Evolutionary conservation across 2,113 vertebrate genomes (phyloP).

Genomic region (Capreolus pygargus): DNA sequence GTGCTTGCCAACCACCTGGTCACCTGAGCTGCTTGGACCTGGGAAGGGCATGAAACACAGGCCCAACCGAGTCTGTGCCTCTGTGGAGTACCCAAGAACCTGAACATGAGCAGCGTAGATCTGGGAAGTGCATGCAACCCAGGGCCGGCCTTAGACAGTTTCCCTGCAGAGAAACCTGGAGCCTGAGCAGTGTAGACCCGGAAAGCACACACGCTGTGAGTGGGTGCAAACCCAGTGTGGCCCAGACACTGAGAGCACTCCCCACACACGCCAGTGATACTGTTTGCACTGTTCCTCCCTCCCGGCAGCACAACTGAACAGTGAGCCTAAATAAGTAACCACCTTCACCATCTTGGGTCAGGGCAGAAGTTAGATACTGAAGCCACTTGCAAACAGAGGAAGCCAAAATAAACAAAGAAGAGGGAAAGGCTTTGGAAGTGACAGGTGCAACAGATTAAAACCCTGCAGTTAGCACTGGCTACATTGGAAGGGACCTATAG

Average conservation of each 20-base stretch:
- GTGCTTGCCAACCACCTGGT: not conserved
- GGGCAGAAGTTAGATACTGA: not conserved
- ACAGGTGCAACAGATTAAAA: not conserved
- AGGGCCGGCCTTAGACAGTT: not conserved
- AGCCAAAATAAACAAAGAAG: not conserved
- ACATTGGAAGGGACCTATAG: not conserved
- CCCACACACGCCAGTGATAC: not conserved
- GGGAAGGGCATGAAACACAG: not conserved
- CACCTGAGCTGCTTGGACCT: not conserved
- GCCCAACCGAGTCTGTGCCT: not conserved
- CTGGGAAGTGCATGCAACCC: not conserved
- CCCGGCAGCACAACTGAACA: not conserved
- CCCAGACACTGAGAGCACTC: not conserved
- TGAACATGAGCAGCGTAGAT: fast-evolving
- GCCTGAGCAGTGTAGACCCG: not conserved
- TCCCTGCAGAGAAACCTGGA: not conserved
- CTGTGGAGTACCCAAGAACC: not conserved
- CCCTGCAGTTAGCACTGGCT: not conserved
- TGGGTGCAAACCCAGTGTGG: not conserved
- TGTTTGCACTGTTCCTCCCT: not conserved
- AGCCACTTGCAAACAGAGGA: not conserved
- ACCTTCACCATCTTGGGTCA: not conserved
- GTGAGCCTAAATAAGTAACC: not conserved
- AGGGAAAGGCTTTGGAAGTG: not conserved
- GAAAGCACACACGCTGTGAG: not conserved